phyloP scores from a whole-genome alignment of 2,113 vertebrate species.

The Riparia riparia region DNA sequence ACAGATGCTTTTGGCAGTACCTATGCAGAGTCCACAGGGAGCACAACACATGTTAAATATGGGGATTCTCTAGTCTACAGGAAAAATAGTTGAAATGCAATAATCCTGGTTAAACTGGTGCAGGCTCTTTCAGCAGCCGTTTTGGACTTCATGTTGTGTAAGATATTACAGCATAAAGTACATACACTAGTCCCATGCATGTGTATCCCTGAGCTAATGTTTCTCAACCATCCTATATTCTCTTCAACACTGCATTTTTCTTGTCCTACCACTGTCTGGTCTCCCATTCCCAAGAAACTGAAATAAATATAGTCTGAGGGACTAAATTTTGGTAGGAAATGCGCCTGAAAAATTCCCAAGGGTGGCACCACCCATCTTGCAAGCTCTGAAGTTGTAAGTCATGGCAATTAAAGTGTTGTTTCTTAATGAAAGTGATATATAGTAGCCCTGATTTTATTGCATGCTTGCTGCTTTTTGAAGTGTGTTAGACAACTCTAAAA shows the following conservation, averaged over 20 bases:
- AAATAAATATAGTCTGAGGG: neutral
- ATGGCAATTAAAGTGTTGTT: neutral
- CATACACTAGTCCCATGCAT: neutral
- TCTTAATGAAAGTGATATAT: neutral
- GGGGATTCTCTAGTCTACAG: neutral
- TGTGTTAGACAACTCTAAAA: slow-evolving; percentile 24
- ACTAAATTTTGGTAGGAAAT: neutral
- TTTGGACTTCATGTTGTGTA: neutral
- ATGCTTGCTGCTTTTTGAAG: neutral
- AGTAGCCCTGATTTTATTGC: neutral
- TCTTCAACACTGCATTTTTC: neutral
- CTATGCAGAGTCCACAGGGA: neutral
- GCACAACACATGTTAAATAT: neutral
- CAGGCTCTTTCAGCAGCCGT: neutral
- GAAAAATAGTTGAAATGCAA: neutral
- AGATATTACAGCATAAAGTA: neutral
- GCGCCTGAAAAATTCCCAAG: neutral
- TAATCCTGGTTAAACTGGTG: neutral
- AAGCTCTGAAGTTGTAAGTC: neutral
- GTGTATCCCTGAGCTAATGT: neutral
- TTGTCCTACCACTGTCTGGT: neutral
- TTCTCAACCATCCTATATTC: neutral
- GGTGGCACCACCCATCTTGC: neutral
- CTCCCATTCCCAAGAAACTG: neutral
- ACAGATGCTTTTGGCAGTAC: neutral